These are phyloP conservation scores for Erebia epiphron DNA, from an alignment of 2,888 invertebrate species.

Conservation along the genomic window DNA sequence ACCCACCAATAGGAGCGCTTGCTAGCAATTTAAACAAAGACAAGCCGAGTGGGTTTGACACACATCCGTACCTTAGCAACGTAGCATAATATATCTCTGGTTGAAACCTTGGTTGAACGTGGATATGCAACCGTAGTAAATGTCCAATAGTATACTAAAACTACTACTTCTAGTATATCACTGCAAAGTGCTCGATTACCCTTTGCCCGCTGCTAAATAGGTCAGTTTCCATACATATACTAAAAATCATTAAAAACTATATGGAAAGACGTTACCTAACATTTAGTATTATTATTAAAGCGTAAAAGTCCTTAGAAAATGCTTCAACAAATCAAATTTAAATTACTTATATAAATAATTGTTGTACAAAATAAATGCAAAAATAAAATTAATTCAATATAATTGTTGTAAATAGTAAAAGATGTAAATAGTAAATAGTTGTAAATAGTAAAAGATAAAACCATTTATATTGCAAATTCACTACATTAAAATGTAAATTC, in stretches of 20 bases:
- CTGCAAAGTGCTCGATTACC: background rate
- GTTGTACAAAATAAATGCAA: background rate
- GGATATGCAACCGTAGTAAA: too few species aligned
- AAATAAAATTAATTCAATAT: background rate
- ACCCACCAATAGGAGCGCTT: too few species aligned
- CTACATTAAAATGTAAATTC: background rate
- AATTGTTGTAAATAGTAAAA: background rate
- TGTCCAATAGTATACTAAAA: too few species aligned
- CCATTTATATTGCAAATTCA: too few species aligned
- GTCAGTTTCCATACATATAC: background rate
- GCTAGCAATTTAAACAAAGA: too few species aligned
- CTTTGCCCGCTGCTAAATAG: background rate
- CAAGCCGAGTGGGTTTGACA: too few species aligned
- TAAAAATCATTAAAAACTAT: background rate
- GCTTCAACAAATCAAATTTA: background rate
- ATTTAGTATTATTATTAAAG: constrained; percentile 3
- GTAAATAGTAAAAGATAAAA: background rate
- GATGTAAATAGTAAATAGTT: background rate
- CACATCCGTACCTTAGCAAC: too few species aligned
- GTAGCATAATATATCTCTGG: too few species aligned
- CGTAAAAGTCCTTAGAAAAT: background rate
- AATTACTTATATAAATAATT: background rate
- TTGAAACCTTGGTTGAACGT: too few species aligned
- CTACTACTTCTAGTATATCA: background rate
- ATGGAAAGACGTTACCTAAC: background rate